A percentile compares a stretch with the other conserved stretches of the same genome.
phyloP scores from a whole-genome alignment of 2,888 invertebrate species.

The Petrolisthes cinctipes region DNA sequence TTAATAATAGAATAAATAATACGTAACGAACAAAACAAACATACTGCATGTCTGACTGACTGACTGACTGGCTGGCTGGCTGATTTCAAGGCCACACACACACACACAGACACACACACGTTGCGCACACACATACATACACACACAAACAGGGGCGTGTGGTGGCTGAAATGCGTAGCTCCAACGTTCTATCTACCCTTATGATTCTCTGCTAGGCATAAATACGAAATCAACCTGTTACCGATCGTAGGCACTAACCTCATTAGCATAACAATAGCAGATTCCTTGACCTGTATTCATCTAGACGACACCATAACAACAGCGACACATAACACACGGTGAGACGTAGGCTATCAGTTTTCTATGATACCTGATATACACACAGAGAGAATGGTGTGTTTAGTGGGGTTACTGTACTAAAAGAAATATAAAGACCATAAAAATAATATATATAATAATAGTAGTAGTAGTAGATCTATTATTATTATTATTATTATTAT shows the following conservation, averaged over 20 bases:
- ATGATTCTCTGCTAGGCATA: conserved; percentile 48
- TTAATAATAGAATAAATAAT: no score
- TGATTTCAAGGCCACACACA: no score
- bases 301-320: conserved; percentile 59
- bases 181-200: neutral
- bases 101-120: no score
- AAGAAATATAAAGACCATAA: neutral
- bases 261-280: conserved; percentile 62
- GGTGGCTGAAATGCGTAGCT: no score
- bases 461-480: neutral
- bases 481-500: neutral
- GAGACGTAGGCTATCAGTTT: neutral
- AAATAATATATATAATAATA: neutral
- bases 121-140: no score
- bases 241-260: conserved; percentile 62
- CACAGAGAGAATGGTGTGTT: neutral
- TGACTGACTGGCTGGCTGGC: no score
- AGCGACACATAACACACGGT: conserved; percentile 33
- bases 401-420: neutral
- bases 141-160: no score
- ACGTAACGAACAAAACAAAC: no score
- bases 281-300: conserved; percentile 63
- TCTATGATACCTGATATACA: neutral
- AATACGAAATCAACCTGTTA: conserved; percentile 62
- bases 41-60: no score